Base-by-base conservation (phyloP, 2,888 invertebrate species). In the Schizaphis graminum region DNA sequence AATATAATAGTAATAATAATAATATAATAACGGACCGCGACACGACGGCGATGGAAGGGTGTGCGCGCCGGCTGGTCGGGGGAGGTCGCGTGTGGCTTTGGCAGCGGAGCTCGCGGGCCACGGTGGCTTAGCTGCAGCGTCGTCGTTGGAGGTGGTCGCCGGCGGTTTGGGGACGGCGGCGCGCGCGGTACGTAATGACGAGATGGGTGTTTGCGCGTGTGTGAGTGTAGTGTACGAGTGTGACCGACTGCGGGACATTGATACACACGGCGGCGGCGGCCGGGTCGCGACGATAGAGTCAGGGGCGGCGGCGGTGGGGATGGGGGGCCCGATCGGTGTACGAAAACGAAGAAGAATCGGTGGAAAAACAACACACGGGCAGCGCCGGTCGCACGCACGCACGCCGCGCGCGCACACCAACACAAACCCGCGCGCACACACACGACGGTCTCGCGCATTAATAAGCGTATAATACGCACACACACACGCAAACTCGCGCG, bases 261-360 rank as follows among this genome's bases (percentile, higher is more conserved):
- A 94, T 94, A 94, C 77, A 77, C 77, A 77, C 94, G 86, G 89
- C 77, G 77, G 61, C 49, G 86, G 57, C 49, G 88, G 67, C 77
- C 21, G 77, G 35, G 77, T 21, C 77, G 77, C 77, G 77, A 77
- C 77, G 35, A 77, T 77, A 77, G 77, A 35, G 77, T 21, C 35
- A 21, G 35, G 77, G 77, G 84, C 44, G 89, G 85, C 3, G 87
- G 92, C 87, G 92, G 24, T 10, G 41, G 88, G 77, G 13, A 86
- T 13, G 77, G 77, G 3, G 89, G 84, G 92, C 77, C 77, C 77
- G 91, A 91, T 87, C 86, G 90, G 86, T 91, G 91, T 94, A 94
- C 94, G 94, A 94, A 92, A 94, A 94, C 94, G 94, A 94, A 90
- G 94, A 94, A 94, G 94, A 94, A 94, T 94, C 94, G 94, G 94